These are phyloP conservation scores for Tetragnatha montana DNA, from an alignment of 2,888 invertebrate genomes.

Conservation along the genomic window DNA sequence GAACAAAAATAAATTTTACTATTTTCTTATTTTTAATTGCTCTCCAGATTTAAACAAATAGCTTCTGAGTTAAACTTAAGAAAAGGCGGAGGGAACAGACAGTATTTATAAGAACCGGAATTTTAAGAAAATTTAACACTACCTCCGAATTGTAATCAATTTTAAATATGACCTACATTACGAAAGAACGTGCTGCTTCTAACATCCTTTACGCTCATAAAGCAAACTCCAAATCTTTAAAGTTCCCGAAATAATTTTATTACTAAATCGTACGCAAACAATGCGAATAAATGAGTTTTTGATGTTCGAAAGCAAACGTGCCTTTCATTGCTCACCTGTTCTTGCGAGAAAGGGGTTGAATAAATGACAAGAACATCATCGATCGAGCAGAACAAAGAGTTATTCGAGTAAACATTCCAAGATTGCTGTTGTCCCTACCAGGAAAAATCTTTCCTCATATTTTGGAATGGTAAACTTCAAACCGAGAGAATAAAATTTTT, in stretches of 20 bases:
- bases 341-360: not conserved
- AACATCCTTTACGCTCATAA: no score
- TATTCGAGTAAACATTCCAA: conserved; percentile 14
- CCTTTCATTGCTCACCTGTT: conserved; percentile 20
- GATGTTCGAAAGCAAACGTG: not conserved
- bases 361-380: conserved; percentile 13
- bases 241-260: not conserved
- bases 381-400: not conserved
- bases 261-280: not conserved
- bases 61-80: no score
- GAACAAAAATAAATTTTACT: no score
- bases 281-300: conserved; percentile 10
- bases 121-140: no score
- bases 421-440: not conserved
- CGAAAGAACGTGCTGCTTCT: no score
- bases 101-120: no score
- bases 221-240: not conserved
- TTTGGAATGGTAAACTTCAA: not conserved
- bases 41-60: no score
- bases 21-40: no score
- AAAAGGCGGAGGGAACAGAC: no score
- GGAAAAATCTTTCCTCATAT: not conserved
- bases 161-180: no score
- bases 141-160: no score
- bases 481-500: conserved; percentile 11